Evolutionary conservation across 2,888 invertebrate species (phyloP), one percentile per base, ranked within the genome.

Genomic region (Trachelus troglodyta): DNA sequence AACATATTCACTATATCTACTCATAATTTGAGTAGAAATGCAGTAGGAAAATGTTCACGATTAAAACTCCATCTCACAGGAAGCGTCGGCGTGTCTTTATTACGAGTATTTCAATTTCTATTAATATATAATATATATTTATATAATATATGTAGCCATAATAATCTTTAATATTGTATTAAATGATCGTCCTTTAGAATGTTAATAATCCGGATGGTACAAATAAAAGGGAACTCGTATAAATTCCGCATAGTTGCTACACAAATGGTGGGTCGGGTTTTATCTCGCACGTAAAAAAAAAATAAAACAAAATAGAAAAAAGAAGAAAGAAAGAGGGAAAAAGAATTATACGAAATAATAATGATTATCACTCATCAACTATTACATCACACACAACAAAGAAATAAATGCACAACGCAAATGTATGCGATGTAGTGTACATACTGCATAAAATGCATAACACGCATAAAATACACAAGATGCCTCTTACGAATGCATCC

Each of bases 41-140:
- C 40, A 40, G 4, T 40, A 40, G 40, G 40, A 40, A 40, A 40
- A 40, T 40, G 40, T 40, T 15, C 4, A 40, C 40, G 40, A 40
- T 40, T 40, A 40, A 40, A 40, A 40, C 15, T 69, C 69, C 33
- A 12, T 74, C 34, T 76, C 76, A 78, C 77, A 88, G 87, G 87
- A 88, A 91, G 90, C 90, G 88, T 90, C 89, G 89, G 90, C 88
- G 87, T 90, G 87, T 90, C 87, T 90, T 90, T 90, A 90, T 90
- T 90, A 90, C 87, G 90, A 90, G 86, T 90, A 90, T 89, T 89
- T 90, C 88, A 90, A 88, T 90, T 89, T 90, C 89, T 90, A 89
- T 83, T 86, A 90, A 90, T 90, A 90, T 89, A 89, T 89, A 89
- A 88, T 88, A 89, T 90, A 88, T 90, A 88, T 88, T 85, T 89